Conservation (phyloP, 1,140 invertebrate species). For the Pseudobourletiella spinata region DNA sequence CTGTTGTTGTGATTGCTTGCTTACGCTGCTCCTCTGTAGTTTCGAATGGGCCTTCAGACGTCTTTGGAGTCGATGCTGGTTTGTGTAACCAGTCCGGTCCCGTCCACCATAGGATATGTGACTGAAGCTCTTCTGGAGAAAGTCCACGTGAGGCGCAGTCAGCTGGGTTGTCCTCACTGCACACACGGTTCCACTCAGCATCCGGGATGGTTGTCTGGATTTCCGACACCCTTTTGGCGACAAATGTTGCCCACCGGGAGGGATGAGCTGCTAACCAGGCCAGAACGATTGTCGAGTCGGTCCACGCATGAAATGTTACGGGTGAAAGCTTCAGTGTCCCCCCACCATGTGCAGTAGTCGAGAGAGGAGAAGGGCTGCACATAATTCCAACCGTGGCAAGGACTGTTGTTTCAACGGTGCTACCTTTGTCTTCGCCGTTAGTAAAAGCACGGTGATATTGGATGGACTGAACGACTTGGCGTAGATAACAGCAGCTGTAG, state of each 20-base stretch:
- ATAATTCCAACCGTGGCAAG: slow-evolving; percentile 29
- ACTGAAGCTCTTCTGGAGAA: no score
- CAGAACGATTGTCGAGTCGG: slow-evolving; percentile 40
- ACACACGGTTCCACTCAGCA: no score
- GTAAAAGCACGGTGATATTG: neutral
- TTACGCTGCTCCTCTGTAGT: no score
- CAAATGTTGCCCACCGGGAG: slow-evolving; percentile 39
- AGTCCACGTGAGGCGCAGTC: no score
- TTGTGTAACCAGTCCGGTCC: neutral
- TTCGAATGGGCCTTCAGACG: no score
- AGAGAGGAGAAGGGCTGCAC: slow-evolving; percentile 17
- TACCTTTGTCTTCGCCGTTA: slow-evolving; percentile 25
- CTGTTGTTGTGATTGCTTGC: no score
- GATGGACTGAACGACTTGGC: neutral
- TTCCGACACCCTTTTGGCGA: slow-evolving; percentile 39
- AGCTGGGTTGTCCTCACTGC: no score
- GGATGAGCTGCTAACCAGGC: slow-evolving; percentile 36
- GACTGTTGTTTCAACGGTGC: slow-evolving; percentile 23
- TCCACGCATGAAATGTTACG: slow-evolving; percentile 32
- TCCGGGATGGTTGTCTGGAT: neutral
- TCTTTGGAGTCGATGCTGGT: neutral
- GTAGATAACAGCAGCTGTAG: slow-evolving; percentile 8
- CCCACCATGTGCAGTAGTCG: neutral
- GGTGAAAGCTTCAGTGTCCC: neutral
- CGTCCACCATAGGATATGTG: no score